Evolutionary conservation across 2,888 invertebrate species (phyloP), one percentile per base, ranked within the genome.

Genomic region (Andrena camellia): DNA sequence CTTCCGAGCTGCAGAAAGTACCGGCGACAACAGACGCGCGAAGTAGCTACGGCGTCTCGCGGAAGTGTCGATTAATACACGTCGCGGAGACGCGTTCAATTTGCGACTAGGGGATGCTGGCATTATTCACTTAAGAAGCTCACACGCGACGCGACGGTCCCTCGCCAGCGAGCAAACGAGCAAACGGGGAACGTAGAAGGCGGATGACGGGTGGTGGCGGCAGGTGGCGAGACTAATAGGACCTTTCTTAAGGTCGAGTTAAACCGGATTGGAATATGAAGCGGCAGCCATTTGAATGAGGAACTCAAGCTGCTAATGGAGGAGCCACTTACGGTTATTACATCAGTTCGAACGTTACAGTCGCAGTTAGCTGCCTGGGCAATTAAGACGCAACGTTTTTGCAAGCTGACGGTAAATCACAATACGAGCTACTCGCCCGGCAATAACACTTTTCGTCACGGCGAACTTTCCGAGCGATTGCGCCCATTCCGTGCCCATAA

Each of bases 201-300:
- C 54, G 83, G 60, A 74, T 71, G 76, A 84, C 84, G 77, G 64
- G 77, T 88, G 85, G 59, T 66, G 82, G 71, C 80, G 82, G 87
- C 88, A 87, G 89, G 81, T 84, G 88, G 82, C 80, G 86, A 83
- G 86, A 88, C 88, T 89, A 90, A 89, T 86, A 89, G 88, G 81
- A 82, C 80, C 83, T 85, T 86, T 88, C 88, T 88, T 88, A 87
- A 84, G 82, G 81, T 81, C 76, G 84, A 82, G 69, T 83, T 87
- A 66, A 82, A 88, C 78, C 72, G 74, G 82, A 88, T 87, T 67
- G 84, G 84, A 82, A 87, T 81, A 86, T 76, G 87, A 84, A 83
- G 81, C 80, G 74, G 83, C 70, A 88, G 79, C 73, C 80, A 90
- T 88, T 88, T 87, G 81, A 88, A 90, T 87, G 84, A 88, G 83